Conservation (phyloP, 2,888 invertebrate genomes). For the Drosophila pegasa region DNA sequence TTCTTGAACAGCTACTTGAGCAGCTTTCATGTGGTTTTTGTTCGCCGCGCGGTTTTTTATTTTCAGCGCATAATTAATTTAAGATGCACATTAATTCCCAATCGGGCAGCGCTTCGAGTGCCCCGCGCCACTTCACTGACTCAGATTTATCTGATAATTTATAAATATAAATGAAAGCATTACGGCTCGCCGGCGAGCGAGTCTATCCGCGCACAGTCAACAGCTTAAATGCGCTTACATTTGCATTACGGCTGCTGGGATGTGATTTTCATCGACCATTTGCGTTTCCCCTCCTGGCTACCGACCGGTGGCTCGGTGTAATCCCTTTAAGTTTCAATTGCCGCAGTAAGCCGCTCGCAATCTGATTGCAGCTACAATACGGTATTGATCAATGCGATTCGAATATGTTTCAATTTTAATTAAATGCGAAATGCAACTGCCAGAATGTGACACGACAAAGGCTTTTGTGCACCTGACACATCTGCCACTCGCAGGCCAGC, state of each 20-base stretch:
- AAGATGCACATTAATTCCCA: constrained; percentile 66
- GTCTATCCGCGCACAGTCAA: not conserved
- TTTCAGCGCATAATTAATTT: constrained; percentile 76
- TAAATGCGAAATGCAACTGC: constrained; percentile 8
- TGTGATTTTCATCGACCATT: not conserved
- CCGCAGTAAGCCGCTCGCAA: not conserved
- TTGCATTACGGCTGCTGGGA: constrained; percentile 1
- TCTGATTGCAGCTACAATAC: constrained; percentile 1
- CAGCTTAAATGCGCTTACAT: constrained; percentile 4
- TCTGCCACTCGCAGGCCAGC: constrained; percentile 1
- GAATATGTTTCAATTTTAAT: constrained; percentile 14
- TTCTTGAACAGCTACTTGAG: constrained; percentile 64
- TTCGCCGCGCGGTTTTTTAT: constrained; percentile 60
- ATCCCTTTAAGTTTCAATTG: not conserved
- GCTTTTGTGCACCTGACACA: constrained; percentile 7
- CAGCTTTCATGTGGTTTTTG: constrained; percentile 62
- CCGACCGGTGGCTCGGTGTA: not conserved
- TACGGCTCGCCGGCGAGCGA: too few species aligned
- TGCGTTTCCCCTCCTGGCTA: not conserved
- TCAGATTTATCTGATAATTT: constrained; percentile 7
- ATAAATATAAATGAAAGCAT: not conserved
- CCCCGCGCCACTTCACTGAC: constrained; percentile 53
- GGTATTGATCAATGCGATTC: not conserved
- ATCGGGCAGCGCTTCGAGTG: constrained; percentile 63
- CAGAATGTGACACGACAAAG: constrained; percentile 9